Evolutionary conservation across 1,140 invertebrate genomes (phyloP), one percentile per base, ranked within the genome.

Genomic region (Drosophila ercepeae): DNA sequence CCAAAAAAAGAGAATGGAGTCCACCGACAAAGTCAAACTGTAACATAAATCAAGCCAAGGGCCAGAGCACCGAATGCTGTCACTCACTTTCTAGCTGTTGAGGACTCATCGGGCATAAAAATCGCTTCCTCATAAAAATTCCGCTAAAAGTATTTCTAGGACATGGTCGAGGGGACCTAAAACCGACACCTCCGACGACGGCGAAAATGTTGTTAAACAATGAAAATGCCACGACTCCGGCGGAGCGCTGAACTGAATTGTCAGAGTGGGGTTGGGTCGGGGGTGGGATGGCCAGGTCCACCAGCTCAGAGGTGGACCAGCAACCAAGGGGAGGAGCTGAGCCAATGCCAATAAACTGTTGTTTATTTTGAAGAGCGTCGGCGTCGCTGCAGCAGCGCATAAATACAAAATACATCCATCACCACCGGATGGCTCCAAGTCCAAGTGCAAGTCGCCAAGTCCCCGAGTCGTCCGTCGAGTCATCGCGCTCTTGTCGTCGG

Each of bases 271-370:
- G 41, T 44, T 23, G 11, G 13, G 29, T 2, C 13, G n/a, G 27
- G 44, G 65, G 29, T 49, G 29, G 45, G 36, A n/a, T n/a, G n/a
- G n/a, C n/a, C n/a, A n/a, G n/a, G n/a, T n/a, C n/a, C n/a, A n/a
- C 6, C 18, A 54, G 29, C 16, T 1, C n/a, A 18, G 23, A 18
- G 71, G 34, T 46, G 74, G n/a, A n/a, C n/a, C n/a, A n/a, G 63
- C 54, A 4, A 21, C 21, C 21, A 4, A 21, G 51, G 34, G 39
- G 16, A 42, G 36, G 3, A 42, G 39, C 13, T 16, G 14, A 4
- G 58, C 54, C 60, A 73, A 79, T 79, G 79, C 81, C 81, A 84
- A 86, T 84, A 84, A 84, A 84, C 72, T 86, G 72, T 84, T 84
- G 81, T 84, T 84, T 86, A 84, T 84, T 84, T 86, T 79, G 57